phyloP scores from a whole-genome alignment of 2,888 invertebrate species.

The Digitonthophagus gazella region DNA sequence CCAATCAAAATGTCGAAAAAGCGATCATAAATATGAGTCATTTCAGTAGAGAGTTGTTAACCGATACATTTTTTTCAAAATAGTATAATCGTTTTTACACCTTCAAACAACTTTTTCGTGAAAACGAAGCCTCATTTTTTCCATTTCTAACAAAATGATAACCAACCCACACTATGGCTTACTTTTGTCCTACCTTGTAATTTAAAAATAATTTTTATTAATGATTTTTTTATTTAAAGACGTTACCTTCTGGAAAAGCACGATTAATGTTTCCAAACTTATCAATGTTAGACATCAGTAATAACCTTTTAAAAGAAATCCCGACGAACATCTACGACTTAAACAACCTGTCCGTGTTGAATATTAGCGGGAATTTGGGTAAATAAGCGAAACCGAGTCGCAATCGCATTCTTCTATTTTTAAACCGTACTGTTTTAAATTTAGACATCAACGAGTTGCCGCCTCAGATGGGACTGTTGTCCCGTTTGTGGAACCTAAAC shows the following conservation, averaged over 20 bases:
- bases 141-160: too few relatives aligned
- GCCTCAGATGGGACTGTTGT: constrained; percentile 90
- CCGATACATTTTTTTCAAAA: too few relatives aligned
- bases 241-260: constrained; percentile 54
- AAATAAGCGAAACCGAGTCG: constrained; percentile 26
- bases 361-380: constrained; percentile 82
- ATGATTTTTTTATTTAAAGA: constrained; percentile 18
- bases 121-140: too few relatives aligned
- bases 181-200: not conserved
- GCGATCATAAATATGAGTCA: not conserved
- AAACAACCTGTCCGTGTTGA: constrained; percentile 86
- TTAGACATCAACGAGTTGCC: constrained; percentile 83
- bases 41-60: not conserved
- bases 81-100: too few relatives aligned
- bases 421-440: constrained; percentile 34
- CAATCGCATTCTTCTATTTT: constrained; percentile 13
- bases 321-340: constrained; percentile 84
- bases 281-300: constrained; percentile 92
- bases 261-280: constrained; percentile 88
- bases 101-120: not conserved
- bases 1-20: not conserved
- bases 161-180: not conserved
- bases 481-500: constrained; percentile 94
- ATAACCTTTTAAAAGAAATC: constrained; percentile 76
- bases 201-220: not conserved